Evolutionary conservation across 2,797 vertebrate genomes (phyloP), one percentile per base, ranked within the genome.

Genomic region (Hoplostethus mediterraneus): DNA sequence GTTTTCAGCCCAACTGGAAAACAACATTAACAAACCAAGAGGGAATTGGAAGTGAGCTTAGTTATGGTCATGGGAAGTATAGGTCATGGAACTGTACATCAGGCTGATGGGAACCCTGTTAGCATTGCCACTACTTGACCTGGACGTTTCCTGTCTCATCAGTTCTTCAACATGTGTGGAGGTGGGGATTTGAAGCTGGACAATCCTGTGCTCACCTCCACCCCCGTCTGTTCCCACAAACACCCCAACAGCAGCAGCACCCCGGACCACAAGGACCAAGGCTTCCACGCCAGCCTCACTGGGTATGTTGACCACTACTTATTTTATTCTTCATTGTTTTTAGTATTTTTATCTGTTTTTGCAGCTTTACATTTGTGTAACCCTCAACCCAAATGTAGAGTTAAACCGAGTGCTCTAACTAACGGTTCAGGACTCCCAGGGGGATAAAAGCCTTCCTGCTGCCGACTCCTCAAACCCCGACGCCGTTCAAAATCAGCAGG

Each of bases 181-280:
- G 94, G 90, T 64, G 94, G 96, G 11, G 92, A 95, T 30, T 89
- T 95, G 81, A 95, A 89, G 80, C 81, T 94, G 63, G 94, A 94
- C 91, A 91, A 91, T 83, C 95, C 95, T 49, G 81, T 92, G 44
- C 94, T 95, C 87, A 96, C 95, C 69, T 97, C 96, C 0, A 97
- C 96, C 16, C 95, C 96, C 7, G 77, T 96, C 57, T 96, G 96
- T 86, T 93, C 94, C 9, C 93, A 94, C 61, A 96, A 96, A 80
- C 93, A 94, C 83, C 84, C 94, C 56, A 80, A 89, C 53, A 33
- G 0, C 82, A 90, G 87, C 0, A 5, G 4, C 33, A 33, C 2
- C 33, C 33, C 33, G 6, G 90, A 88, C 68, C 94, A 42, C 65
- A 12, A 44, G 42, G 42, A 44, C 42, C 42, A 52, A 64, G 21